phyloP scores from a whole-genome alignment of 2,888 invertebrate species.

The Troides oblongomaculatus region DNA sequence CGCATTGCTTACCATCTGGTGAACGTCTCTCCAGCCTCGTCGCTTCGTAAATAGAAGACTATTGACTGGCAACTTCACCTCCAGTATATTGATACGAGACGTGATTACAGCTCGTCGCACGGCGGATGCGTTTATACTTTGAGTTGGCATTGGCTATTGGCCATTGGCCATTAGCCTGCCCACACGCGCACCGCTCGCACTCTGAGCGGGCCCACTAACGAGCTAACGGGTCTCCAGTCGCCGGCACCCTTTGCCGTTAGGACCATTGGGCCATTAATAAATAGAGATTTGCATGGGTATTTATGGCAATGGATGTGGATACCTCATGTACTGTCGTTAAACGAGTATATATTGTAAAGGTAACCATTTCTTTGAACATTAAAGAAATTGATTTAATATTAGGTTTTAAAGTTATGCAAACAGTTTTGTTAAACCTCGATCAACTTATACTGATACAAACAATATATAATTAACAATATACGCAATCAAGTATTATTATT shows the following conservation, averaged over 20 bases:
- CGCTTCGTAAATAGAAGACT: too few species aligned
- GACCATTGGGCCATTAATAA: slow-evolving; percentile 19
- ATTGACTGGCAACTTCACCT: slow-evolving; percentile 9
- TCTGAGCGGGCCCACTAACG: slow-evolving; percentile 9
- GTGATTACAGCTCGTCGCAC: slow-evolving; percentile 24
- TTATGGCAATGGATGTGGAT: slow-evolving; percentile 2
- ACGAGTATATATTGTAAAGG: too few species aligned
- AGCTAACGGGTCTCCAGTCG: slow-evolving; percentile 19
- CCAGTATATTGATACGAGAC: slow-evolving; percentile 28
- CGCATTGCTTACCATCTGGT: too few species aligned
- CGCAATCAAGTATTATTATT: too few species aligned
- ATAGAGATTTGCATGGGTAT: slow-evolving; percentile 20
- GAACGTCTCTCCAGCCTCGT: too few species aligned
- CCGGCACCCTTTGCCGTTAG: slow-evolving; percentile 14
- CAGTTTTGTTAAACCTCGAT: too few species aligned
- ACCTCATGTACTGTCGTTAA: background rate
- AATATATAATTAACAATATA: too few species aligned
- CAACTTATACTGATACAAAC: too few species aligned
- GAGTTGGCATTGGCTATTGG: slow-evolving; percentile 28
- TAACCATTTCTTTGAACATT: too few species aligned
- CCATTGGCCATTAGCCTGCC: slow-evolving; percentile 7
- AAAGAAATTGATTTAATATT: too few species aligned
- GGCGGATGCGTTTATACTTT: slow-evolving; percentile 29
- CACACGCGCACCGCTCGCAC: slow-evolving; percentile 22
- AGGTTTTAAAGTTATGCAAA: too few species aligned